Conservation (phyloP, 1,140 invertebrate species). For the Glossosoma conforme region DNA sequence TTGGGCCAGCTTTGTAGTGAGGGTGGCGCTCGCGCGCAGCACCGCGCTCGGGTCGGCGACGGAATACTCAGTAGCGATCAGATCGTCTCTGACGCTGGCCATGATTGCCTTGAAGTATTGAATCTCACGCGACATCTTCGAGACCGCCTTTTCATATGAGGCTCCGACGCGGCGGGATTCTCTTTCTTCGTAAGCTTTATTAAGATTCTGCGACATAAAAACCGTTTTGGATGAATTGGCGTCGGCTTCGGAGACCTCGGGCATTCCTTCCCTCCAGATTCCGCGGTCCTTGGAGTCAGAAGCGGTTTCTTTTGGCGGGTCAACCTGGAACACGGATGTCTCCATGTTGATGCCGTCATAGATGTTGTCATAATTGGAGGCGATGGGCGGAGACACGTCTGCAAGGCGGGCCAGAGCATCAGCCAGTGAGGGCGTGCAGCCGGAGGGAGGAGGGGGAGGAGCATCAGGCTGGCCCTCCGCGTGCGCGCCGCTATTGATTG, state of each 20-base stretch:
- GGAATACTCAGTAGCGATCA: constrained; percentile 17
- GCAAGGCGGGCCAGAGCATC: background rate
- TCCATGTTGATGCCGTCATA: background rate
- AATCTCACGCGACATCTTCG: constrained; percentile 18
- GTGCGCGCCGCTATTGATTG: background rate
- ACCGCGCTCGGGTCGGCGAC: constrained; percentile 9
- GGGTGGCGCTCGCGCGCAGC: constrained; percentile 6
- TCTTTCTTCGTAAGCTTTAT: constrained; percentile 21
- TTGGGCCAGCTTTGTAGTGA: constrained; percentile 8
- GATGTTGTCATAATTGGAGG: background rate
- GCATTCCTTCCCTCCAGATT: constrained; percentile 16
- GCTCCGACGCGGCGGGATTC: constrained; percentile 6
- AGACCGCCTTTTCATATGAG: constrained; percentile 8
- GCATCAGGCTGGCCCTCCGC: background rate
- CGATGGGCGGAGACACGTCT: background rate
- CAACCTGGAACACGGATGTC: no score
- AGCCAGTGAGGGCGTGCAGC: background rate
- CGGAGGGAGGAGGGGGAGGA: background rate
- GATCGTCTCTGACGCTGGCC: constrained; percentile 12
- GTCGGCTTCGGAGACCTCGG: constrained; percentile 14
- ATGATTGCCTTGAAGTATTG: constrained; percentile 22
- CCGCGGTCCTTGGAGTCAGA: background rate
- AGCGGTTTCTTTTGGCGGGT: background rate
- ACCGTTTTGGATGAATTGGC: constrained; percentile 19
- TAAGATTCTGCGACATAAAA: constrained; percentile 22